phyloP scores from a whole-genome alignment of 2,797 vertebrate species.

The Sebastes wilsoni region DNA sequence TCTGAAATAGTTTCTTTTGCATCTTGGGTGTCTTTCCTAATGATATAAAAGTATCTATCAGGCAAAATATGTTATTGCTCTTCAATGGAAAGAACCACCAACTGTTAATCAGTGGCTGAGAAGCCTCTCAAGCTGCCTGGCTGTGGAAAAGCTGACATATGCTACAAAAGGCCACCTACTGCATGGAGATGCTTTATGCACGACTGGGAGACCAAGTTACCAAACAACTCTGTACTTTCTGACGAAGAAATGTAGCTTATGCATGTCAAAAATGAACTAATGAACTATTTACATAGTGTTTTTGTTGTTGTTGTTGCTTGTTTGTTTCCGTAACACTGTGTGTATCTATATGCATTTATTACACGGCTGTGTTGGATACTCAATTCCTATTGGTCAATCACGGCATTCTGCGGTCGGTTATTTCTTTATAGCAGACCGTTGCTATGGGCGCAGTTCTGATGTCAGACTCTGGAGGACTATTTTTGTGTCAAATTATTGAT shows the following conservation, averaged over 20 bases:
- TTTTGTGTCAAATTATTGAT: too few species aligned
- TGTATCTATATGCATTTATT: neutral
- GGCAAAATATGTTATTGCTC: neutral
- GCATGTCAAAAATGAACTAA: neutral
- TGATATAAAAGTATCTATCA: neutral
- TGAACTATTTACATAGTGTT: neutral
- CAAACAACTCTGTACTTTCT: neutral
- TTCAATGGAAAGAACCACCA: neutral
- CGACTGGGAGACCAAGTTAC: neutral
- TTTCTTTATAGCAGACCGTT: too few species aligned
- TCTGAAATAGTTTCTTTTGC: neutral
- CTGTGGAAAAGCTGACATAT: neutral
- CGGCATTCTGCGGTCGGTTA: too few species aligned
- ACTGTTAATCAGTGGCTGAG: neutral
- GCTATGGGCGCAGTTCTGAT: too few species aligned
- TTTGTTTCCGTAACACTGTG: neutral
- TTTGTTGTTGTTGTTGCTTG: neutral
- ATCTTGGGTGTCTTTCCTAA: neutral
- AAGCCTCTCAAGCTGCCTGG: neutral
- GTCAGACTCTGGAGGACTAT: too few species aligned
- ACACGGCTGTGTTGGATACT: too few species aligned
- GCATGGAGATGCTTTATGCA: neutral
- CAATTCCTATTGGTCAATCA: too few species aligned
- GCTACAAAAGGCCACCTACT: neutral
- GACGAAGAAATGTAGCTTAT: neutral